Percentiles rank a stretch among this genome's conserved stretches.
phyloP scores from a whole-genome alignment of 1,140 invertebrate genomes.

The Heliothis virescens region DNA sequence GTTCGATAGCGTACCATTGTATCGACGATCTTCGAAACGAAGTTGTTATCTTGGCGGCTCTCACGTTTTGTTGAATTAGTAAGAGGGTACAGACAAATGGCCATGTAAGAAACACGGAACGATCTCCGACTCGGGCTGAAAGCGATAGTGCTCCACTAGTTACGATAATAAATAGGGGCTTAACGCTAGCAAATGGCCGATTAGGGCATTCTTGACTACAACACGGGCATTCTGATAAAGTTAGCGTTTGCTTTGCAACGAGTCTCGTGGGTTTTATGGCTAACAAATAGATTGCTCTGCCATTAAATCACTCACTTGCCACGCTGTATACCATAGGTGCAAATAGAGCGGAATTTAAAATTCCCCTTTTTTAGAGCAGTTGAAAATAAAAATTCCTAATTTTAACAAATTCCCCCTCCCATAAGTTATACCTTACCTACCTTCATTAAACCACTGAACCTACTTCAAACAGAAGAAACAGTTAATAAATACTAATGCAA shows the following conservation, averaged over 20 bases:
- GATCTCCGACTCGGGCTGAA: conserved; percentile 67
- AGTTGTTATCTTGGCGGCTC: conserved; percentile 64
- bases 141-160: conserved; percentile 79
- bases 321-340: no score
- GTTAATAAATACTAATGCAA: conserved; percentile 26
- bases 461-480: conserved; percentile 20
- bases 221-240: conserved; percentile 79
- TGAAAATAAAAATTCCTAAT: not conserved
- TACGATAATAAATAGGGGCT: conserved; percentile 83
- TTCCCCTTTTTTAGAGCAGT: no score
- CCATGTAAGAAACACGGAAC: conserved; percentile 71
- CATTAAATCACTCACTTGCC: conserved; percentile 64
- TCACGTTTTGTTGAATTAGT: conserved; percentile 74
- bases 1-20: conserved; percentile 50
- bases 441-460: not conserved
- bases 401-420: not conserved
- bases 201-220: conserved; percentile 83
- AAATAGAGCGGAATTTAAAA: no score
- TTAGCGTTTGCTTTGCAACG: conserved; percentile 78
- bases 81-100: conserved; percentile 72
- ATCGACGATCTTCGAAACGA: conserved; percentile 59
- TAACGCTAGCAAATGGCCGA: conserved; percentile 81
- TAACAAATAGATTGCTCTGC: conserved; percentile 64
- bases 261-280: conserved; percentile 72
- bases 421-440: not conserved